Evolutionary conservation across 2,888 invertebrate species (phyloP).

Genomic region (Halictus quadricinctus): DNA sequence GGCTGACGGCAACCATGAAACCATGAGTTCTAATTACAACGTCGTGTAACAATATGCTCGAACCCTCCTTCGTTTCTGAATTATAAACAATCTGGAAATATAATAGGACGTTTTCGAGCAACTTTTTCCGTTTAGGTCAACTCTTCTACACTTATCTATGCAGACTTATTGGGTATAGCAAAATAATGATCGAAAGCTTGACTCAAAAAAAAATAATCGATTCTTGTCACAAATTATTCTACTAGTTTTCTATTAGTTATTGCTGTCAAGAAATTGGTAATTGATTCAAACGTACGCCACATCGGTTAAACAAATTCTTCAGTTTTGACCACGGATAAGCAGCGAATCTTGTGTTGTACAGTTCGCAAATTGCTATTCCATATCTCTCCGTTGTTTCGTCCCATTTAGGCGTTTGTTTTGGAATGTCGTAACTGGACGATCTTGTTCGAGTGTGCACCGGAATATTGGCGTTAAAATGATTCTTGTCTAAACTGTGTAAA

Average conservation of each 20-base stretch:
- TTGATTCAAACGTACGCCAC: slow-evolving; percentile 44
- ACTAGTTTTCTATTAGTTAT: neutral
- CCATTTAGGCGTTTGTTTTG: slow-evolving; percentile 38
- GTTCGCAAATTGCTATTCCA: slow-evolving; percentile 55
- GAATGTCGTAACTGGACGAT: slow-evolving; percentile 14
- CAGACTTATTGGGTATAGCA: too few relatives aligned
- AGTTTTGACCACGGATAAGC: slow-evolving; percentile 59
- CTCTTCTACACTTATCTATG: too few relatives aligned
- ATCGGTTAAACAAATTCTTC: slow-evolving; percentile 40
- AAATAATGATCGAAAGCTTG: too few relatives aligned
- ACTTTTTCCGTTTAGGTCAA: neutral
- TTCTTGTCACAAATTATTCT: neutral
- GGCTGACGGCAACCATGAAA: slow-evolving; percentile 53
- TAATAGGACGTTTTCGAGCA: neutral
- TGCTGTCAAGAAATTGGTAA: neutral
- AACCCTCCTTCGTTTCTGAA: slow-evolving; percentile 56
- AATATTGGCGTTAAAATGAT: slow-evolving; percentile 55
- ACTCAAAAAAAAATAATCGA: too few relatives aligned
- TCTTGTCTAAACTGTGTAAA: slow-evolving; percentile 28
- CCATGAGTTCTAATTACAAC: slow-evolving; percentile 49
- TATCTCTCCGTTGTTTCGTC: slow-evolving; percentile 61
- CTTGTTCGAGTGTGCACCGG: slow-evolving; percentile 1
- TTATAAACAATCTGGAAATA: slow-evolving; percentile 61
- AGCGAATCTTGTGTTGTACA: slow-evolving; percentile 60
- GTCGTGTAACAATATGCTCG: slow-evolving; percentile 65